phyloP scores from a whole-genome alignment of 2,113 vertebrate genomes.

The Prochilodus magdalenae region DNA sequence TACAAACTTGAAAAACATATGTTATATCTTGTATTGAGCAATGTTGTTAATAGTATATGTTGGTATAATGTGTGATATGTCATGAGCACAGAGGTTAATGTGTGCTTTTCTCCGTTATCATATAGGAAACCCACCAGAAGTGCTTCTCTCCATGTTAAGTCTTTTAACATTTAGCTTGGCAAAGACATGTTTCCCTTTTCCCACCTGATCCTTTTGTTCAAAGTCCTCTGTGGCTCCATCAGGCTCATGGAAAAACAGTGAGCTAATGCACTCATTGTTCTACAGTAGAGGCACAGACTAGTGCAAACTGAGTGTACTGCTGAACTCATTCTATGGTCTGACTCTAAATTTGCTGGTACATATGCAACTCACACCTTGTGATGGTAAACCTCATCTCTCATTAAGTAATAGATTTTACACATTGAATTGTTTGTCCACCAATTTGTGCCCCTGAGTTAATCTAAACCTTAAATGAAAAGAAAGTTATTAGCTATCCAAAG shows the following conservation, averaged over 20 bases:
- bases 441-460: too few species aligned
- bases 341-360: background rate
- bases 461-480: too few species aligned
- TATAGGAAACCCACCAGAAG: background rate
- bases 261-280: conserved; percentile 39
- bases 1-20: background rate
- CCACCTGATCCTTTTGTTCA: conserved; percentile 67
- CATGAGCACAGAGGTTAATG: background rate
- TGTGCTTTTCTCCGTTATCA: conserved; percentile 1
- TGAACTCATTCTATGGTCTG: background rate
- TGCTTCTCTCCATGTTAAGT: background rate
- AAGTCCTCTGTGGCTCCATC: conserved; percentile 30
- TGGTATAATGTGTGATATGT: background rate
- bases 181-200: conserved; percentile 69
- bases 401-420: background rate
- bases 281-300: background rate
- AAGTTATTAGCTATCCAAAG: too few species aligned
- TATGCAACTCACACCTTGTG: background rate
- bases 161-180: conserved; percentile 63
- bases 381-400: background rate
- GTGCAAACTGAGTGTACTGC: background rate
- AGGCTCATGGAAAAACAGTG: conserved; percentile 60
- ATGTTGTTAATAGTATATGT: background rate
- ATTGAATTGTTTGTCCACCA: too few species aligned
- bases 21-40: background rate